Evolutionary conservation across 2,113 vertebrate species (phyloP), one percentile per base, ranked within the genome.

Genomic region (Menidia beryllina): DNA sequence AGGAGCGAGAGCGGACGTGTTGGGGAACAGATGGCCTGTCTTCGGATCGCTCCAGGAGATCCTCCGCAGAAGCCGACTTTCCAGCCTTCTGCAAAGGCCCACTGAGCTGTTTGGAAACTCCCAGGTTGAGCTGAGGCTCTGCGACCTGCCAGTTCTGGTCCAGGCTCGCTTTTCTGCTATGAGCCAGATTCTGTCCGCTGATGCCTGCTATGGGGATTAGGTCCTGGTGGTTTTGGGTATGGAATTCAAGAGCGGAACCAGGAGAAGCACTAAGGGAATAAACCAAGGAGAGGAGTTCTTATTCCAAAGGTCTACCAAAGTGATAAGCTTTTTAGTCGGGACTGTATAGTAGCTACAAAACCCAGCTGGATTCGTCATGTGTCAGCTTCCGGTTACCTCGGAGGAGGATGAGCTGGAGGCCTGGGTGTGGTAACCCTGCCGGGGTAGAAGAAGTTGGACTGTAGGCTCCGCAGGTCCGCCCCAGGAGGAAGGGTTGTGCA

Each of bases 41-140:
- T 24, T 96, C 91, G 0, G 84, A 89, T 41, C 86, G 89, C 54
- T 95, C 95, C 0, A 98, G 91, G 49, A 98, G 85, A 73, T 98
- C 95, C 75, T 97, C 96, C 0, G 95, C 95, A 0, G 97, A 98
- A 23, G 93, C 93, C 0, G 96, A 96, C 69, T 93, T 98, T n/a
- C 79, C 82, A 0, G 82, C 48, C 17, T 84, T 86, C 62, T 87
- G 81, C 17, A 93, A 88, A 53, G 75, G 58, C 34, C 67, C 59
- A 19, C 89, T 86, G 24, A 80, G 65, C 64, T 82, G 88, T 77
- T 80, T 27, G 24, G 77, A 79, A 23, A 64, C 17, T 10, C 41
- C 72, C 19, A 1, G 24, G 24, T 25, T 36, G n/a, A n/a, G 7
- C 0, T 58, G 77, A 59, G 79, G 34, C 7, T 52, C 79, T 9